Evolutionary conservation across 2,888 invertebrate genomes (phyloP), one percentile per base, ranked within the genome.

Genomic region (Deilephila porcellus): DNA sequence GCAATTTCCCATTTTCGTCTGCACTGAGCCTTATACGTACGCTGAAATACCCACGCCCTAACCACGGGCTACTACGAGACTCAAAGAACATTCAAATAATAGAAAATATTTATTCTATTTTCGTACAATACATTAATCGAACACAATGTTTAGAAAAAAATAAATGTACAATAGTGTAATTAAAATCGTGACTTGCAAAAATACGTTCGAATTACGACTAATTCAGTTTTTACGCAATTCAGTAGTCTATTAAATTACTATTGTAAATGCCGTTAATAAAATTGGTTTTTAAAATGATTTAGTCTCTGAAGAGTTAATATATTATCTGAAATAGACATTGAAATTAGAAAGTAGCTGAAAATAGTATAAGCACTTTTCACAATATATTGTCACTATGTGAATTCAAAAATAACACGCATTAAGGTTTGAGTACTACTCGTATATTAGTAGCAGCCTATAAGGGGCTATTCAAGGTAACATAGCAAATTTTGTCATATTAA

Each of bases 1-100:
- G 89, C 84, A 88, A 89, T 90, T 89, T 88, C 86, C 87, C 83
- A 89, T 88, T 90, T 90, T 90, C 87, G 83, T 89, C 83, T 86
- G 85, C 83, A 82, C 79, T 79, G 79, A 82, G 85, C 84, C 85
- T 85, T 88, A 83, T 81, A 73, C 52, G 67, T 53, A 79, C 84
- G 82, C 82, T 85, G 79, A 73, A 85, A 81, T 83, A 81, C 79
- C 77, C 78, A 78, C 88, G 90, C 86, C 77, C 79, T 78, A 89
- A 90, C 87, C 76, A 79, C 8, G 73, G 67, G 77, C 74, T 76
- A 14, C 8, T 1, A 53, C 8, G 17, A 19, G 14, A 4, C 19
- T 56, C 56, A 56, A 19, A 4, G 4, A 53, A 53, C 5, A 19
- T 53, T 53, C 37, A 7, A 45, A 45, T 14, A 14, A 56, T 56